Percentiles rank a stretch among this genome's conserved stretches.
Evolutionary conservation across 2,888 invertebrate species (phyloP).

Genomic region (Apodemia zela): DNA sequence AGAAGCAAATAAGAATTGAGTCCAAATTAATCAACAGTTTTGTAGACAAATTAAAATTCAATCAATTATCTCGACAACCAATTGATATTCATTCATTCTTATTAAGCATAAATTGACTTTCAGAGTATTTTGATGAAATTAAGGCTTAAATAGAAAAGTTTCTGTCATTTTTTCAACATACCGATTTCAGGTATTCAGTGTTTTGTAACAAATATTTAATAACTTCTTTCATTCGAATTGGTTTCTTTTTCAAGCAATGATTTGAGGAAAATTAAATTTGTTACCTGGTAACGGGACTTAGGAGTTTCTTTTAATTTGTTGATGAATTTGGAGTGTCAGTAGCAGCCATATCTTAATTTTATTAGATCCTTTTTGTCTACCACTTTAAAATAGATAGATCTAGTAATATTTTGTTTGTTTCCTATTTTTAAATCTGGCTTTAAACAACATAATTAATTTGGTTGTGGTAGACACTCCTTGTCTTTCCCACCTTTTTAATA

Average conservation of each 20-base stretch:
- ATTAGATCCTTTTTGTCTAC: neutral
- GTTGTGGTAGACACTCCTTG: no score
- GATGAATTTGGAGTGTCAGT: neutral
- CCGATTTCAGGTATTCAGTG: neutral
- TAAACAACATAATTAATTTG: no score
- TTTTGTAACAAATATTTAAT: constrained; percentile 11
- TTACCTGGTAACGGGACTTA: neutral
- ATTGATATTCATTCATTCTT: no score
- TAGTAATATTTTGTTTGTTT: neutral
- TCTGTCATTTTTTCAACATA: neutral
- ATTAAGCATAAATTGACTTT: neutral
- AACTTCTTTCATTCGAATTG: constrained; percentile 6
- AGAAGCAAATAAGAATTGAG: no score
- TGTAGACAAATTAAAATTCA: no score
- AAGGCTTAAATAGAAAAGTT: neutral
- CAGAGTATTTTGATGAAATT: neutral
- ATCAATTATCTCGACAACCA: no score
- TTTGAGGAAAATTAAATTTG: constrained; percentile 1
- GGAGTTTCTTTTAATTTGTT: neutral
- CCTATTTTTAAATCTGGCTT: no score
- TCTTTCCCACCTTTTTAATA: no score
- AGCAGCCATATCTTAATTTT: no score
- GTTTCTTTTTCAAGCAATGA: neutral
- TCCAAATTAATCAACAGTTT: no score
- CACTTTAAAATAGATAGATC: neutral